Percentiles rank a stretch among this genome's conserved stretches.
phyloP scores from a whole-genome alignment of 2,888 invertebrate species.

The Dioctria rufipes region DNA sequence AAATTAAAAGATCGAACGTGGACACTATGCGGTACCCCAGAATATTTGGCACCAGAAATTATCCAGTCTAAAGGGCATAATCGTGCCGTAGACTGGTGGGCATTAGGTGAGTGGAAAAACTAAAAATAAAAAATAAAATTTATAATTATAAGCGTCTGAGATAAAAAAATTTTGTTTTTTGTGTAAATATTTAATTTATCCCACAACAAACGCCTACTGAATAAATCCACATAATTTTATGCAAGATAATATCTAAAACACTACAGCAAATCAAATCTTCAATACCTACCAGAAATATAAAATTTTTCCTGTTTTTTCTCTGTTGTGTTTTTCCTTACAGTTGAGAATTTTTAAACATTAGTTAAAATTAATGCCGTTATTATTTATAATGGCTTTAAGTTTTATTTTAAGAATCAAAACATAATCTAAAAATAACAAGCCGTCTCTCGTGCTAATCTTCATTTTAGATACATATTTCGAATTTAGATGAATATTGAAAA shows the following conservation, averaged over 20 bases:
- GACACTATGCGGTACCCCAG: slow-evolving; percentile 97
- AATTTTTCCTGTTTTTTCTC: too few species aligned
- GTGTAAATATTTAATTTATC: not conserved
- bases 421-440: slow-evolving; percentile 27
- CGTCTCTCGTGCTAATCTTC: not conserved
- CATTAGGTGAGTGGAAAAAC: slow-evolving; percentile 79
- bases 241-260: too few species aligned
- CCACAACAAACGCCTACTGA: too few species aligned
- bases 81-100: slow-evolving; percentile 99
- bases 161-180: slow-evolving; percentile 18
- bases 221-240: too few species aligned
- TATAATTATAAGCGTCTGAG: not conserved
- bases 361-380: not conserved
- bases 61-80: slow-evolving; percentile 99
- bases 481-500: not conserved
- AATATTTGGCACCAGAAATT: slow-evolving; percentile 97
- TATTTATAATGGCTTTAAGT: not conserved
- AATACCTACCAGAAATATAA: too few species aligned
- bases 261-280: too few species aligned
- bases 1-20: slow-evolving; percentile 94
- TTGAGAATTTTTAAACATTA: slow-evolving; percentile 2
- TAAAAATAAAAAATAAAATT: slow-evolving; percentile 7
- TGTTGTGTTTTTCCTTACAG: not conserved
- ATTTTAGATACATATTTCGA: not conserved
- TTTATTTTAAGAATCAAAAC: slow-evolving; percentile 30